Base-by-base conservation (phyloP, 2,113 vertebrate genomes). In the Panthera uncia region DNA sequence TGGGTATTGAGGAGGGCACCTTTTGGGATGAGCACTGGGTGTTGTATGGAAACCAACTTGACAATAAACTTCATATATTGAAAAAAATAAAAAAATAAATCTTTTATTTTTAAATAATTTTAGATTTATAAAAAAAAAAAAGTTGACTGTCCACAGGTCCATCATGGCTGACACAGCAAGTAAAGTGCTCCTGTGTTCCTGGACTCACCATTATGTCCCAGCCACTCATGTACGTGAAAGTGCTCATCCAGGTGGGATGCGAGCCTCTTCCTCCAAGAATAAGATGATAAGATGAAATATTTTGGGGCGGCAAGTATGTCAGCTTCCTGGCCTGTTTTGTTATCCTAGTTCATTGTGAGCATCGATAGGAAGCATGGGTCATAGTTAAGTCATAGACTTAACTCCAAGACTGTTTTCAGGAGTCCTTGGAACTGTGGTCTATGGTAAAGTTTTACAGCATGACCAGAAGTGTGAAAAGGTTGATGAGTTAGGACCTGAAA, bases 201-300 rank as follows among this genome's bases (percentile, higher is more conserved):
- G 99, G 99, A 83, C 99, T 99, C 45, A 99, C 99, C 23, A 98
- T 99, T 98, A 99, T 99, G 82, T 99, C 99, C 95, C 99, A 99
- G 98, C 99, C 99, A 92, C 98, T 99, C 88, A 99, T 99, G 99
- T 99, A 99, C 99, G 99, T 99, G 90, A 99, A 99, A 98, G 99
- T 99, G 97, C 98, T 99, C 92, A 99, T 99, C 93, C 99, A 99
- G 99, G 99, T 99, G 14, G 99, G 99, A 93, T 99, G 99, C 89
- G 99, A 99, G 97, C 99, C 99, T 50, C 99, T 99, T 63, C 98
- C 99, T 14, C 99, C 99, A n/a, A 99, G 99, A 31, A 93, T 99
- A 97, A 99, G 99, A 82, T 98, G 99, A 93, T 99, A 97, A 99
- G 99, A 82, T 98, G 99, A 93, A 99, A 99, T 98, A 95, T 99